Conservation (phyloP, 2,888 invertebrate species). For the Reticulitermes lucifugus region DNA sequence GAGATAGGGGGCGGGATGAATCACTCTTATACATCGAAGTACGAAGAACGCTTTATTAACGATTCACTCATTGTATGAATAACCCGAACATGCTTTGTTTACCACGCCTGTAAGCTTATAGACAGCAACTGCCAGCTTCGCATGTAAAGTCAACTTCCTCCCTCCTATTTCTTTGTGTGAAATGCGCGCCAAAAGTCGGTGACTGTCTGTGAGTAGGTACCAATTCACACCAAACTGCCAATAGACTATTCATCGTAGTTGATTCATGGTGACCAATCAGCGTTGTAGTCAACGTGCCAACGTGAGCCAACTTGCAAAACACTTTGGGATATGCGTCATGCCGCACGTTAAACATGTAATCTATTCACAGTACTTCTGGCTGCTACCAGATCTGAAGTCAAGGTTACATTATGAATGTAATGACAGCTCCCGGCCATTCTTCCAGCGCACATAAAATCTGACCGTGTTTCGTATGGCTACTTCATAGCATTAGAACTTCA, state of each 20-base stretch:
- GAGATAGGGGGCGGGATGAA: too few relatives aligned
- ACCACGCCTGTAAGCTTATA: not conserved
- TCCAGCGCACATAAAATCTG: not conserved
- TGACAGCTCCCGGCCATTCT: not conserved
- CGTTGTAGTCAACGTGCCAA: not conserved
- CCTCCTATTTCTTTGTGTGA: not conserved
- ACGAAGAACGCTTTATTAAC: too few relatives aligned
- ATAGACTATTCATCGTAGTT: not conserved
- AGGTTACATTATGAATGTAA: not conserved
- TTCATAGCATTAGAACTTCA: too few relatives aligned
- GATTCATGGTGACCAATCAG: not conserved
- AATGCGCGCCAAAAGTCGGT: not conserved
- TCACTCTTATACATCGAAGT: too few relatives aligned
- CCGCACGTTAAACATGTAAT: not conserved
- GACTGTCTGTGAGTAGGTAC: not conserved
- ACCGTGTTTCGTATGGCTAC: not conserved
- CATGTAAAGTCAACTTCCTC: not conserved
- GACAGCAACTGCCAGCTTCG: not conserved
- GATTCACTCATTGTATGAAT: too few relatives aligned
- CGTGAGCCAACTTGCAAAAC: not conserved
- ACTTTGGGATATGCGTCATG: not conserved
- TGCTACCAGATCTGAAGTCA: slow-evolving; percentile 6
- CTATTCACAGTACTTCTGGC: not conserved
- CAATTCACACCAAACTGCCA: not conserved
- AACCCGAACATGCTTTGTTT: too few relatives aligned